Percentiles rank a stretch among this genome's conserved stretches.
These are phyloP conservation scores for Alcis repandata DNA, from an alignment of 2,888 invertebrate genomes.

Conservation along the genomic window DNA sequence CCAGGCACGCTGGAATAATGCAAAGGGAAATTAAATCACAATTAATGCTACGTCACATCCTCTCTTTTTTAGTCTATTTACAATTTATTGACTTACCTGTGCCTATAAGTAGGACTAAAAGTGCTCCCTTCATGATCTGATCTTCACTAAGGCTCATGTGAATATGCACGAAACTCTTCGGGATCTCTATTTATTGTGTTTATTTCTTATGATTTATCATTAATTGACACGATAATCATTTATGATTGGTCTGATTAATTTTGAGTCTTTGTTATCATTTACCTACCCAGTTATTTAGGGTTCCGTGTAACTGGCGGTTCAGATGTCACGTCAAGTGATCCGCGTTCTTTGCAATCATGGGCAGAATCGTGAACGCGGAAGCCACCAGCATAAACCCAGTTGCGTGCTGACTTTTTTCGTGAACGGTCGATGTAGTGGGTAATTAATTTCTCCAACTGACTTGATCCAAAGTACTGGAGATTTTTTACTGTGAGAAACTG, in stretches of 20 bases:
- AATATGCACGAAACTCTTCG: conserved; percentile 13
- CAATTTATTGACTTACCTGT: conserved; percentile 39
- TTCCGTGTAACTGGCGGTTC: not conserved
- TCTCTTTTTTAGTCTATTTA: too few relatives aligned
- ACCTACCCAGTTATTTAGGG: not conserved
- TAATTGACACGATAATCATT: not conserved
- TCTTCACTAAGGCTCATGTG: conserved; percentile 8
- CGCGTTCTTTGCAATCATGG: too few relatives aligned
- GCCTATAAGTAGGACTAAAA: conserved; percentile 30
- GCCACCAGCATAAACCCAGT: too few relatives aligned
- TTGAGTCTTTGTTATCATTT: not conserved
- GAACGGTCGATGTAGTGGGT: too few relatives aligned
- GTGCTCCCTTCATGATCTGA: conserved; percentile 41
- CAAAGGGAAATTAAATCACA: not conserved
- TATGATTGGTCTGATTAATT: not conserved
- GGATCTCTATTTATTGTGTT: conserved; percentile 7
- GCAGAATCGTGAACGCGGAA: too few relatives aligned
- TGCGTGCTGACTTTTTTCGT: too few relatives aligned
- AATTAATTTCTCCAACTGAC: too few relatives aligned
- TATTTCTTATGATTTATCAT: not conserved
- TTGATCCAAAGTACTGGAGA: too few relatives aligned
- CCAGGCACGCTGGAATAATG: conserved; percentile 51
- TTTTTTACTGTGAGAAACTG: too few relatives aligned
- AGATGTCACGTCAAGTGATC: too few relatives aligned
- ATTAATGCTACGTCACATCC: not conserved